Evolutionary conservation across 2,888 invertebrate species (phyloP), one percentile per base, ranked within the genome.

Genomic region (Euzetes globulus): DNA sequence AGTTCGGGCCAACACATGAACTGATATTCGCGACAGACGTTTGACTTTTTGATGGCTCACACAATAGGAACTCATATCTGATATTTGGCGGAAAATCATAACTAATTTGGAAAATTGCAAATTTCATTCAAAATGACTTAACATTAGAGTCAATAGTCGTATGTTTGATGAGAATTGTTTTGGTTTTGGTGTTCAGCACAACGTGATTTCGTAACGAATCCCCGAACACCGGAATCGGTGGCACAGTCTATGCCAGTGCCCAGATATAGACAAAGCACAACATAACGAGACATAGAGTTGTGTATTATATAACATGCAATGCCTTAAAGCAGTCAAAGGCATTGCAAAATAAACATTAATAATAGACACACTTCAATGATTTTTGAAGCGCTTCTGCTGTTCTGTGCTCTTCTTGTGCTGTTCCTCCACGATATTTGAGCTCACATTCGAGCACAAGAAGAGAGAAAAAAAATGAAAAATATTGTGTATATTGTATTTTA

Each of bases 321-420:
- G 60, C 29, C 60, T 60, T 7, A 29, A 13, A 27, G 29, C 33
- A 15, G 11, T 33, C 17, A n/a, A 27, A 27, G 60, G 29, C 33
- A 7, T 1, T 29, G 60, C 27, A 60, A 33, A 60, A 60, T 60
- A 60, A 60, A 60, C 60, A 60, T 60, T 7, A 60, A 60, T 29
- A 60, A 60, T 60, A 60, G 60, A 27, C 60, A 27, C 60, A 60
- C 29, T 60, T 27, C 29, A 60, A 60, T 60, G 60, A 60, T 47
- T 52, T 52, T 52, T 17, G 52, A 52, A 19, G 19, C 52, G 17
- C 13, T 17, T 47, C 47, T 15, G 5, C 15, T 17, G 5, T 9
- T 9, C 41, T 41, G 41, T 41, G 11, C 41, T 41, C 41, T 41
- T 41, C 7, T n/a, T n/a, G n/a, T n/a, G 41, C 41, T 41, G 41